phyloP scores from a whole-genome alignment of 2,888 invertebrate genomes.

The Eremobia ochroleuca region DNA sequence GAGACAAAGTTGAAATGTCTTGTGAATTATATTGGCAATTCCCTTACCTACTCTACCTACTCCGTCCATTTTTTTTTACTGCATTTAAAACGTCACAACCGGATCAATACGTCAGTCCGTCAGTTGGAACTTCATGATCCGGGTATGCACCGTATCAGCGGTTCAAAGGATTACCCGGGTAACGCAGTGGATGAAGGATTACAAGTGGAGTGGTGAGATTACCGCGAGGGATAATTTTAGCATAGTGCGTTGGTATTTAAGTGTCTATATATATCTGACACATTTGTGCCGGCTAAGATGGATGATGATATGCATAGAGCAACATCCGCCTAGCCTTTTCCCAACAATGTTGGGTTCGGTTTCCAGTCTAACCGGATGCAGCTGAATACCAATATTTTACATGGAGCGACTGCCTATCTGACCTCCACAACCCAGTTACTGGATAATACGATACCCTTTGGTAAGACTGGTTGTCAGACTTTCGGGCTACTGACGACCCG shows the following conservation, averaged over 20 bases:
- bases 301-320: not conserved
- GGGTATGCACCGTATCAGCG: conserved; percentile 51
- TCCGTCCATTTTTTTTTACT: conserved; percentile 2
- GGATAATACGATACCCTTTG: too few species aligned
- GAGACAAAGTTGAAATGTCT: not conserved
- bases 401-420: too few species aligned
- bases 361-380: too few species aligned
- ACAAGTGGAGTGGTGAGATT: conserved; percentile 57
- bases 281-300: too few species aligned
- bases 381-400: too few species aligned
- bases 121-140: conserved; percentile 46
- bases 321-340: too few species aligned
- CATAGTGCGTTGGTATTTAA: not conserved
- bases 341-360: too few species aligned
- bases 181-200: conserved; percentile 41
- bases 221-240: conserved; percentile 9
- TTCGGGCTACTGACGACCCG: too few species aligned
- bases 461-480: too few species aligned
- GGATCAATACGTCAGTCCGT: conserved; percentile 40
- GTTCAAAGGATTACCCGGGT: conserved; percentile 50
- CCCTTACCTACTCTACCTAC: not conserved
- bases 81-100: conserved; percentile 11
- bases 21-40: not conserved
- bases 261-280: too few species aligned
- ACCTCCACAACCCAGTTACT: too few species aligned